Percentiles rank a stretch among this genome's conserved stretches.
Evolutionary conservation across 2,888 invertebrate species (phyloP).

Genomic region (Leucophenga montana): DNA sequence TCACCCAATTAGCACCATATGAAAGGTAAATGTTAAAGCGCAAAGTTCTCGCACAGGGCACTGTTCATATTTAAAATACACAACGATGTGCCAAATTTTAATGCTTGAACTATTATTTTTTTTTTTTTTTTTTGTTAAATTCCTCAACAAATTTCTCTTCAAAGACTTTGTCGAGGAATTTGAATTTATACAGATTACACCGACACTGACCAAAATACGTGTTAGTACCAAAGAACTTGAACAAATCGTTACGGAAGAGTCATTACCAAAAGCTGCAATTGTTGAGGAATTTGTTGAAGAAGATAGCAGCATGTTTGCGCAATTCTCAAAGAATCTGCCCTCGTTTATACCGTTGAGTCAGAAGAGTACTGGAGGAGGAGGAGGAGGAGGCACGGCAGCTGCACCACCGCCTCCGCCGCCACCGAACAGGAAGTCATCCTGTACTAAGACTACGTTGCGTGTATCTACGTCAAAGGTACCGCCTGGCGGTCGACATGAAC

Average conservation of each 20-base stretch:
- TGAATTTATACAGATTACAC: slow-evolving; percentile 87
- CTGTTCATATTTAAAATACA: slow-evolving; percentile 35
- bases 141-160: slow-evolving; percentile 25
- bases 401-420: slow-evolving; percentile 79
- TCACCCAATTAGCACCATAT: slow-evolving; percentile 33
- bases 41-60: slow-evolving; percentile 48
- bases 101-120: slow-evolving; percentile 29
- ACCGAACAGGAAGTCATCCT: slow-evolving; percentile 84
- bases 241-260: slow-evolving; percentile 34
- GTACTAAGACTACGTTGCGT: slow-evolving; percentile 75
- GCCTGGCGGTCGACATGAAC: slow-evolving; percentile 63
- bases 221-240: slow-evolving; percentile 77
- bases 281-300: slow-evolving; percentile 52
- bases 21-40: slow-evolving; percentile 1
- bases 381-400: slow-evolving; percentile 34
- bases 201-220: slow-evolving; percentile 86
- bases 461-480: slow-evolving; percentile 69
- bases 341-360: slow-evolving; percentile 76
- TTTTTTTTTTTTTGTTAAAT: too few relatives aligned
- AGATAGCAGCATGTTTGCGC: slow-evolving; percentile 74
- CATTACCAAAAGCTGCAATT: neutral
- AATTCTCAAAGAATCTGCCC: slow-evolving; percentile 77
- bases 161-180: slow-evolving; percentile 75
- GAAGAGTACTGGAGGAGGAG: slow-evolving; percentile 29
- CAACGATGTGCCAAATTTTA: slow-evolving; percentile 31